Conservation (phyloP, 2,888 invertebrate genomes). For the Punctoribates punctum region DNA sequence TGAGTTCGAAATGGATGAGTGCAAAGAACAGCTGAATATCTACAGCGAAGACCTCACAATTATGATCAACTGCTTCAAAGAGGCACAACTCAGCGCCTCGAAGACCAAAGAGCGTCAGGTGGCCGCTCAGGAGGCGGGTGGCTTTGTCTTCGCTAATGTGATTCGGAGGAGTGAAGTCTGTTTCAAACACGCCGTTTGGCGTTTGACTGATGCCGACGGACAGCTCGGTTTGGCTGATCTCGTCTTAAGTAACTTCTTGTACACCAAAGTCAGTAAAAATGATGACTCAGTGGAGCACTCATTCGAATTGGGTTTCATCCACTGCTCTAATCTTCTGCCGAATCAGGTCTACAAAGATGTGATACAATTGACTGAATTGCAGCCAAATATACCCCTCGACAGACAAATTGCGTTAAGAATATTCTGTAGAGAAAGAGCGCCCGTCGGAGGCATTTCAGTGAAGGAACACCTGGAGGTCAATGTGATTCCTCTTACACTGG, state of each 20-base stretch:
- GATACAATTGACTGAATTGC: conserved; percentile 70
- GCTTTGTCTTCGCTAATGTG: conserved; percentile 58
- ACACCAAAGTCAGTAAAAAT: conserved; percentile 91
- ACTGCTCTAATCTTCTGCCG: conserved; percentile 89
- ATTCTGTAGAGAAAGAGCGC: conserved; percentile 90
- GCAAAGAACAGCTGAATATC: conserved; percentile 79
- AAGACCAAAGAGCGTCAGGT: conserved; percentile 48
- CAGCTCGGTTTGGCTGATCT: conserved; percentile 96
- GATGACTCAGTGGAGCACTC: conserved; percentile 97
- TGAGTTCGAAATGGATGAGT: conserved; percentile 65
- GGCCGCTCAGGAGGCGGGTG: conserved; percentile 59
- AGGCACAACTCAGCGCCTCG: conserved; percentile 64
- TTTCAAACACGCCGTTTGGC: conserved; percentile 97
- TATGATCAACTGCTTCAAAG: conserved; percentile 88
- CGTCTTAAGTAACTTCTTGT: conserved; percentile 90
- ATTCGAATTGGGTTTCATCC: conserved; percentile 88
- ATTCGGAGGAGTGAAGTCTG: conserved; percentile 89
- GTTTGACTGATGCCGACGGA: conserved; percentile 94
- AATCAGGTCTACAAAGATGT: conserved; percentile 91
- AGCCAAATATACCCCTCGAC: conserved; percentile 83
- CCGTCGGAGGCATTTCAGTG: conserved; percentile 97
- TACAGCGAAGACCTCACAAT: conserved; percentile 91
- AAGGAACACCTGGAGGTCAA: conserved; percentile 99
- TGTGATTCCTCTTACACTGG: conserved; percentile 86
- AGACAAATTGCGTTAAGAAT: conserved; percentile 86